Evolutionary conservation across 2,113 vertebrate species (phyloP).

Genomic region (Reinhardtius hippoglossoides): DNA sequence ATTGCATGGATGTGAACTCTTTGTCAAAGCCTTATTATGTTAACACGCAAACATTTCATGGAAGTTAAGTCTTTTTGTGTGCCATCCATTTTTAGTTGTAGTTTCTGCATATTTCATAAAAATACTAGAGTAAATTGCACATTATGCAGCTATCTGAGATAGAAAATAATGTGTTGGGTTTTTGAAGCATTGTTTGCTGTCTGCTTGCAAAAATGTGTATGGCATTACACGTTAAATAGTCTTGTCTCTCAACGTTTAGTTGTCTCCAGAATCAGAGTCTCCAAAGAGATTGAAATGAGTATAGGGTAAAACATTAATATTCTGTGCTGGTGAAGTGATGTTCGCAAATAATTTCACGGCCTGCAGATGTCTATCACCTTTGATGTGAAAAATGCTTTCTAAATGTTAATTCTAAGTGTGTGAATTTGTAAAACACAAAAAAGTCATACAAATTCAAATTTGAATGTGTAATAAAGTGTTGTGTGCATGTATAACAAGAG

Average conservation of each 20-base stretch:
- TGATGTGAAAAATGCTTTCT: not conserved
- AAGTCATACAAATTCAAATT: not conserved
- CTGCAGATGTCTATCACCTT: not conserved
- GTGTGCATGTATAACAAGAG: too few relatives aligned
- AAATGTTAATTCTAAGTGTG: not conserved
- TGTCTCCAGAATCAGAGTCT: not conserved
- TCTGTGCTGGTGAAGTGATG: not conserved
- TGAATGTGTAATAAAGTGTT: too few relatives aligned
- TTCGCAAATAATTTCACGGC: not conserved
- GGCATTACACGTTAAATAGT: not conserved
- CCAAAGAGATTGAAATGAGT: not conserved
- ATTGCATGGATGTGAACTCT: slow-evolving; percentile 24
- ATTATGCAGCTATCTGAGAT: not conserved
- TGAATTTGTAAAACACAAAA: not conserved
- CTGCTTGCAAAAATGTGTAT: not conserved
- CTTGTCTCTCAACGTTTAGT: not conserved
- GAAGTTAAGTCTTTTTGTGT: too few relatives aligned
- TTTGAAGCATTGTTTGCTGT: too few relatives aligned
- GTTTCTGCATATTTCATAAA: too few relatives aligned
- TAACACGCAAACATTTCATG: slow-evolving; percentile 21
- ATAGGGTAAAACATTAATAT: not conserved
- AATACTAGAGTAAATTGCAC: not conserved
- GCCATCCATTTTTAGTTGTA: too few relatives aligned
- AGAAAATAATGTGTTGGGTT: not conserved
- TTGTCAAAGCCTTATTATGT: slow-evolving; percentile 22